phyloP scores from a whole-genome alignment of 2,888 invertebrate genomes.

The Philaethria dido region DNA sequence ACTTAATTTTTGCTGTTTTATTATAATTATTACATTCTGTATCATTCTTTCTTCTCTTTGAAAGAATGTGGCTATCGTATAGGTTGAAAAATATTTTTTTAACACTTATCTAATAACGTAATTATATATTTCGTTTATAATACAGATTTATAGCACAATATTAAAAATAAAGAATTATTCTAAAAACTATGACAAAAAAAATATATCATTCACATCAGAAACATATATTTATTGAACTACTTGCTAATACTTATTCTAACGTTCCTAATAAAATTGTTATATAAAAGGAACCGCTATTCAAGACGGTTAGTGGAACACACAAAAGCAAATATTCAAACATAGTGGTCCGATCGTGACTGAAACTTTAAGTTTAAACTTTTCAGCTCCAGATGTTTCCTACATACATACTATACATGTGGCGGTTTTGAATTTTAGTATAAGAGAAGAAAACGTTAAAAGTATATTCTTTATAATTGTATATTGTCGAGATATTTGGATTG shows the following conservation, averaged over 20 bases:
- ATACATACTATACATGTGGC: constrained; percentile 4
- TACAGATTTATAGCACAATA: too few species aligned
- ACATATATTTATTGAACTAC: too few species aligned
- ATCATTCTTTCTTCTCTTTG: too few species aligned
- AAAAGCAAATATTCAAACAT: constrained; percentile 35
- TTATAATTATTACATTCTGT: background rate
- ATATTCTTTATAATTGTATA: background rate
- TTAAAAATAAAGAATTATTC: too few species aligned
- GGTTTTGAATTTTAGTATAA: constrained; percentile 26
- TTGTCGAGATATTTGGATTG: background rate
- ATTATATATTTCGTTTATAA: too few species aligned
- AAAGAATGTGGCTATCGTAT: too few species aligned
- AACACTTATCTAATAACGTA: too few species aligned
- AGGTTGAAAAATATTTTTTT: too few species aligned
- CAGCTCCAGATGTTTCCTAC: constrained; percentile 18
- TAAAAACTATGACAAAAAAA: too few species aligned
- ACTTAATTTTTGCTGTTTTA: background rate
- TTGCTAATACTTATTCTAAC: too few species aligned
- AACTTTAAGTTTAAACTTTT: constrained; percentile 30
- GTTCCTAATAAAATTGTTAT: constrained; percentile 8
- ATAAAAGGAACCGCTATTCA: constrained; percentile 31
- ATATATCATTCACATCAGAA: background rate
- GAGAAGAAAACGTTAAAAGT: background rate
- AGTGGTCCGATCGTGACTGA: constrained; percentile 39
- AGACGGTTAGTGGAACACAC: constrained; percentile 38